These are phyloP conservation scores for Xerus inauris DNA, from an alignment of 2,113 vertebrate species.

Conservation along the genomic window DNA sequence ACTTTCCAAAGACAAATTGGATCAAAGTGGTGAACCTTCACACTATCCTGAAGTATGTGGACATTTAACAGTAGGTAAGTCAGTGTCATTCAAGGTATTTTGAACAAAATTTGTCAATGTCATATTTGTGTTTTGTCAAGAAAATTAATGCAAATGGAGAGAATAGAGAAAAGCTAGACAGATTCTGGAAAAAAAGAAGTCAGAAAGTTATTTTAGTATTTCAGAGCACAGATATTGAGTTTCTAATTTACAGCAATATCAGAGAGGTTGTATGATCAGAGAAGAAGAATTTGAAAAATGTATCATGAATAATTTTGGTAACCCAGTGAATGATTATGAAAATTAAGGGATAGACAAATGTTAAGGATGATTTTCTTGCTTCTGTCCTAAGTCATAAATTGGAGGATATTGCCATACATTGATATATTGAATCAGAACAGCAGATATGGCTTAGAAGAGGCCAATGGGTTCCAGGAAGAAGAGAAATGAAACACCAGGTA, in stretches of 20 bases:
- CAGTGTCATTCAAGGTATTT: neutral
- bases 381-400: neutral
- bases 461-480: neutral
- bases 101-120: neutral
- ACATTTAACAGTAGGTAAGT: neutral
- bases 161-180: neutral
- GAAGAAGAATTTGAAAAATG: neutral
- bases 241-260: neutral
- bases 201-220: conserved; percentile 3
- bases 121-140: neutral
- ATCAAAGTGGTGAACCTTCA: neutral
- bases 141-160: neutral
- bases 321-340: neutral
- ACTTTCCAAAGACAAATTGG: neutral
- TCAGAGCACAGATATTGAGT: neutral
- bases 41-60: neutral
- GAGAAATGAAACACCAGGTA: neutral
- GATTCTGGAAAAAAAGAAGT: neutral
- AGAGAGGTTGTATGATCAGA: neutral
- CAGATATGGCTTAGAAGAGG: neutral
- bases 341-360: neutral
- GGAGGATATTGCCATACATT: neutral
- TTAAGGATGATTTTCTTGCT: neutral
- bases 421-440: neutral
- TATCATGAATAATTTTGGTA: neutral